phyloP scores from a whole-genome alignment of 1,140 invertebrate genomes.

The Drosophila triauraria region DNA sequence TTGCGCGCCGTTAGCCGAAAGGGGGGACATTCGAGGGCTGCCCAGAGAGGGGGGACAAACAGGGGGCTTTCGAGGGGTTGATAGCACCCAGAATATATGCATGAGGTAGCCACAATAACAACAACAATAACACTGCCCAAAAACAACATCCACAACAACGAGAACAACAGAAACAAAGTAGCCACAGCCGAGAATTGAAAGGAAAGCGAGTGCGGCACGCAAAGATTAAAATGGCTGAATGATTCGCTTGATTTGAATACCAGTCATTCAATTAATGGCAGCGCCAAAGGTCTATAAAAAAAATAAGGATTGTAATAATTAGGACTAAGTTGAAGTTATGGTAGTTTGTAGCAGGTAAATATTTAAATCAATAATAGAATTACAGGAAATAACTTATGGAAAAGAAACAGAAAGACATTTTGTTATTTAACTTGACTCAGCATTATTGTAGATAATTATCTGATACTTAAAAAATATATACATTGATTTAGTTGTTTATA shows the following conservation, averaged over 20 bases:
- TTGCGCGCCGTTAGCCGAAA: conserved; percentile 23
- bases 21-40: background rate
- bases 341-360: too few relatives aligned
- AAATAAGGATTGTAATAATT: background rate
- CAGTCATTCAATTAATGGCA: conserved; percentile 21
- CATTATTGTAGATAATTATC: too few relatives aligned
- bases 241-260: conserved; percentile 18
- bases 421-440: too few relatives aligned
- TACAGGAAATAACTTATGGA: too few relatives aligned
- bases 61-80: background rate
- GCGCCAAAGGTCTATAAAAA: background rate
- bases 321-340: too few relatives aligned
- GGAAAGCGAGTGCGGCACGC: conserved; percentile 27
- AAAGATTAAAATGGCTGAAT: conserved; percentile 20
- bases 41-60: background rate
- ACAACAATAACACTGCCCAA: background rate
- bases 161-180: conserved; percentile 8
- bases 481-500: too few relatives aligned
- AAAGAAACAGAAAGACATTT: too few relatives aligned
- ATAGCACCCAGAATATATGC: conserved; percentile 27
- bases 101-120: conserved; percentile 12
- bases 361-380: too few relatives aligned
- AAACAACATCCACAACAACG: background rate
- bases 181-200: conserved; percentile 18
- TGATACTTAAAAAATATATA: too few relatives aligned